Conservation (phyloP, 2,888 invertebrate species). For the Pandemis cinnamomeana region DNA sequence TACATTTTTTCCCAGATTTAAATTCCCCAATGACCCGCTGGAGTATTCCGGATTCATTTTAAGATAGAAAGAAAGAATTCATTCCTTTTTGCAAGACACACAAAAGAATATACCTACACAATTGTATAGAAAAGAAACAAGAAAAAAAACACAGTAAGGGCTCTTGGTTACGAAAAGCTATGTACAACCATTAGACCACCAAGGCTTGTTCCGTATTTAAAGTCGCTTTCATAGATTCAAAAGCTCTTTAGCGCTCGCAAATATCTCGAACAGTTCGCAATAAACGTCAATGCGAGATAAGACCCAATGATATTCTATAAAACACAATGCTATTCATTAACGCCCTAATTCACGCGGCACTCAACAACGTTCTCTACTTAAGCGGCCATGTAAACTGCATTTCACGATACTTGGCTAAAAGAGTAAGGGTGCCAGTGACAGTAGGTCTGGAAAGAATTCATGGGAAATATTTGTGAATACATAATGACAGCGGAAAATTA, state of each 20-base stretch:
- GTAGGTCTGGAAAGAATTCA: constrained; percentile 1
- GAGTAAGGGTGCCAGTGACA: constrained; percentile 1
- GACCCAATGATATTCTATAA: constrained; percentile 13
- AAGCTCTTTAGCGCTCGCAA: constrained; percentile 1
- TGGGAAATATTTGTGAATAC: not conserved
- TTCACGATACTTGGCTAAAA: constrained; percentile 33
- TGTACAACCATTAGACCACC: not conserved
- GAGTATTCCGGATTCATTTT: too few species aligned
- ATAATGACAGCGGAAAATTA: not conserved
- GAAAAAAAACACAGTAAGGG: too few species aligned
- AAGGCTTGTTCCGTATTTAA: not conserved
- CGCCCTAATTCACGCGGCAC: constrained; percentile 23
- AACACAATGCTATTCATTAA: constrained; percentile 37
- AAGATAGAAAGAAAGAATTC: too few species aligned
- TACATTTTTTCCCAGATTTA: too few species aligned
- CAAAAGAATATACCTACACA: too few species aligned
- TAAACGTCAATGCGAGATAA: constrained; percentile 11
- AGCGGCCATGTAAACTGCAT: constrained; percentile 40
- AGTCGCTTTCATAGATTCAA: not conserved
- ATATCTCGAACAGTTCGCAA: constrained; percentile 12
- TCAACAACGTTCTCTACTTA: constrained; percentile 39
- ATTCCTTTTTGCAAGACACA: too few species aligned
- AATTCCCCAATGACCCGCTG: too few species aligned
- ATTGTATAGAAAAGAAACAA: too few species aligned
- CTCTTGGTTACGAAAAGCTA: not conserved